Conservation (phyloP, 2,888 invertebrate genomes). For the Chaitophorus viminalis region DNA sequence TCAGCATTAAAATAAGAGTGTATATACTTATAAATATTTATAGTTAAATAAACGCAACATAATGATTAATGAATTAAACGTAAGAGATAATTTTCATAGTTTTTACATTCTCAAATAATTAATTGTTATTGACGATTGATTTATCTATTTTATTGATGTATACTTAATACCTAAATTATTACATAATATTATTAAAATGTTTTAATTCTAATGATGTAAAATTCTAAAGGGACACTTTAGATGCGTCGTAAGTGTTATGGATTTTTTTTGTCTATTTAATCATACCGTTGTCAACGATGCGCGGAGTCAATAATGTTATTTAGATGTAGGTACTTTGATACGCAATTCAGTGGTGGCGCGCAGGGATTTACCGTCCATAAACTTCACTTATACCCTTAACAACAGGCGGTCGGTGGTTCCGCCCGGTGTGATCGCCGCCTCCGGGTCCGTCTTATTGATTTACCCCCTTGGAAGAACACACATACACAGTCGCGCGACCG, state of each 20-base stretch:
- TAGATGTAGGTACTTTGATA: conserved; percentile 40
- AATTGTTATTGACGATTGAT: background rate
- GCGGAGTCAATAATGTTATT: conserved; percentile 42
- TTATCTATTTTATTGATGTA: background rate
- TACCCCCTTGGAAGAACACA: conserved; percentile 60
- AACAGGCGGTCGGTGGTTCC: conserved; percentile 40
- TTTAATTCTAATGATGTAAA: background rate
- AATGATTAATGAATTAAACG: too few relatives aligned
- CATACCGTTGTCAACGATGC: background rate
- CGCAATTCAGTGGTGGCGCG: background rate
- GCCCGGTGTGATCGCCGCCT: conserved; percentile 60
- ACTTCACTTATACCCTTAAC: conserved; percentile 48
- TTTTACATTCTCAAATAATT: background rate
- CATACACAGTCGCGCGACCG: conserved; percentile 44
- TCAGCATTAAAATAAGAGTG: background rate
- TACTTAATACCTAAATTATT: background rate
- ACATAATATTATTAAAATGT: background rate
- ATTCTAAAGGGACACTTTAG: background rate
- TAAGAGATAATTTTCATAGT: background rate
- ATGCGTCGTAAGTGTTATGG: background rate
- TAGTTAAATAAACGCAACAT: background rate
- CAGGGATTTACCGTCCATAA: conserved; percentile 55
- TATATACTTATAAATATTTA: background rate
- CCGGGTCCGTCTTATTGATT: conserved; percentile 61
- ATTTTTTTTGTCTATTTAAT: conserved; percentile 34